Evolutionary conservation across 2,113 vertebrate species (phyloP).

Genomic region (Pelecanoides urinatrix): DNA sequence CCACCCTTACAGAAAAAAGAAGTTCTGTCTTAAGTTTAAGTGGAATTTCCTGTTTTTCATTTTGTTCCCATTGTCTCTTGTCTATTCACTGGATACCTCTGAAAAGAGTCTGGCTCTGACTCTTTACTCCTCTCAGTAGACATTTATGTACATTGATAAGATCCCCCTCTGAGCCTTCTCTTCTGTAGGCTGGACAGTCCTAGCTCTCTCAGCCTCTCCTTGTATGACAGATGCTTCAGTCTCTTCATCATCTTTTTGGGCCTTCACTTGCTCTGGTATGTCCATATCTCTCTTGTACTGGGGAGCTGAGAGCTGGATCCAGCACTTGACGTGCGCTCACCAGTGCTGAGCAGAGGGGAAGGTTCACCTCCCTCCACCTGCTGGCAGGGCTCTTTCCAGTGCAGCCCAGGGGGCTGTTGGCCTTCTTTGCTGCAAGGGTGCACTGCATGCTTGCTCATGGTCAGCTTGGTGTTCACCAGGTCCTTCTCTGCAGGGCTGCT

Average conservation of each 20-base stretch:
- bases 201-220: background rate
- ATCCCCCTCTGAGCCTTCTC: background rate
- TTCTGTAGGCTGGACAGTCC: background rate
- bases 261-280: background rate
- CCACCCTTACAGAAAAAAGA: background rate
- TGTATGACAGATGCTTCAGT: background rate
- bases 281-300: background rate
- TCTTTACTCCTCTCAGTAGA: background rate
- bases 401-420: too few relatives aligned
- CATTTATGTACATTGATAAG: background rate
- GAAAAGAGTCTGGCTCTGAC: background rate
- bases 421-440: background rate
- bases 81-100: background rate
- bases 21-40: background rate
- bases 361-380: fast-evolving
- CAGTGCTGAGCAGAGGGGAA: background rate
- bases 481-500: background rate
- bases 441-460: background rate
- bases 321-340: background rate
- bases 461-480: background rate
- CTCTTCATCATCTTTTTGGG: background rate
- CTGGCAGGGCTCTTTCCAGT: background rate
- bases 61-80: background rate
- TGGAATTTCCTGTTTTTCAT: background rate
- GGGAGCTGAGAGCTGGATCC: background rate